Evolutionary conservation across 2,113 vertebrate species (phyloP), one percentile per base, ranked within the genome.

Genomic region (Protomyctophum bolini): DNA sequence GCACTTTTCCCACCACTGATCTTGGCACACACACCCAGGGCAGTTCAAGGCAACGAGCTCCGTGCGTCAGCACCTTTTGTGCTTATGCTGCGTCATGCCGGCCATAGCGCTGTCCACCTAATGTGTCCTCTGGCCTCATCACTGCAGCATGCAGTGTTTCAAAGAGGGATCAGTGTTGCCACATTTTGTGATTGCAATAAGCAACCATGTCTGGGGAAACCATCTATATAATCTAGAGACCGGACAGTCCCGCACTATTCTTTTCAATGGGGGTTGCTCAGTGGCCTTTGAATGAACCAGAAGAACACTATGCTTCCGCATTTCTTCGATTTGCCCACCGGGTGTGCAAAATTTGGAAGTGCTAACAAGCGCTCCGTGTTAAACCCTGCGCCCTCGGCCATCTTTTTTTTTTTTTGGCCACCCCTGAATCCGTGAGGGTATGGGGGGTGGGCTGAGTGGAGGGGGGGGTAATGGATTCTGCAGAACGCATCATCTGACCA

Each of bases 391-490:
- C 21, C 21, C 2, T 2, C 21, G 21, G 21, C 21, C 1, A 21
- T 21, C 21, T 7, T 66, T 71, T 7, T 5, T 7, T 5, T 4
- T 56, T 66, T 41, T 66, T 50, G 57, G 57, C 58, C 33, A 41
- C 33, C 12, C 33, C 7, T 7, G 45, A 52, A 8, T 11, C 49
- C 15, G 14, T 33, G 2, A 21, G 21, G 21, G 21, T 21, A 21
- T 21, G 21, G 21, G 21, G 21, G 21, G 21, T 21, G 21, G 21
- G 21, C 1, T 1, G 21, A 21, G 71, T 60, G 33, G 33, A 6
- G 33, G 33, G 33, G 73, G 72, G 8, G 58, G 1, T 83, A 79
- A 83, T 87, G 84, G 82, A 74, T 73, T 73, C 76, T 50, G 62
- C 63, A 50, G 63, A 72, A 77, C 65, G 58, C 77, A 63, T 76